These are phyloP conservation scores for Drosophila funebris DNA, from an alignment of 1,140 invertebrate genomes.

Conservation along the genomic window DNA sequence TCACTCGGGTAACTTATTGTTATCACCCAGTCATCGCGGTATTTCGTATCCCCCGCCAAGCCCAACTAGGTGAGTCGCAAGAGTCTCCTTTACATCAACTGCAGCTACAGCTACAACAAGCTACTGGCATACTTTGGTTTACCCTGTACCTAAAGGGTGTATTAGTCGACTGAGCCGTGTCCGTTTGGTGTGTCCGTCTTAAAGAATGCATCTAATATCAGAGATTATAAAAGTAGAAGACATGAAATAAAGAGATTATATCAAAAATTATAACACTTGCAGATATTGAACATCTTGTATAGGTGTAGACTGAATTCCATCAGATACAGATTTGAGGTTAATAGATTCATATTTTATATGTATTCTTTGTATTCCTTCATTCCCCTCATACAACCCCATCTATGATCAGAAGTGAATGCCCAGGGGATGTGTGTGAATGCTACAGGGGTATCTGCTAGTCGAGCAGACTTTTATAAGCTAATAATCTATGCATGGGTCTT, in stretches of 20 bases:
- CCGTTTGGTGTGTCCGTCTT: no score
- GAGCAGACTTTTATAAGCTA: background rate
- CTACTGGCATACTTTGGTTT: background rate
- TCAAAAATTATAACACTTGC: no score
- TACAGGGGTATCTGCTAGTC: background rate
- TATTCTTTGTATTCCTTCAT: background rate
- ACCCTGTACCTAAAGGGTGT: constrained; percentile 1
- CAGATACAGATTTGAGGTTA: background rate
- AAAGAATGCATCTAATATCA: no score
- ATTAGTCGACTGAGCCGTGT: no score
- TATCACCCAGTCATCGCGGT: constrained; percentile 86
- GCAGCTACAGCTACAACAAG: no score
- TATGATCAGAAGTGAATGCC: background rate
- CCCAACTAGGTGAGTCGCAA: constrained; percentile 86
- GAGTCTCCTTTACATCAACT: background rate
- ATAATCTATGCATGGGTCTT: background rate
- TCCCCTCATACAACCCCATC: constrained; percentile 2
- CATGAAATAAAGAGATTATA: no score
- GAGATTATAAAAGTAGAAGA: no score
- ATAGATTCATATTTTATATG: background rate
- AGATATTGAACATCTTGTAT: no score
- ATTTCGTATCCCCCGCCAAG: constrained; percentile 91
- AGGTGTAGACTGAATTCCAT: background rate
- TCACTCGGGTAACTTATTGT: constrained; percentile 84
- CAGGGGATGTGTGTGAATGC: background rate